Percentiles rank a stretch among this genome's conserved stretches.
phyloP scores from a whole-genome alignment of 2,888 invertebrate species.

The Apodemia hepburni region DNA sequence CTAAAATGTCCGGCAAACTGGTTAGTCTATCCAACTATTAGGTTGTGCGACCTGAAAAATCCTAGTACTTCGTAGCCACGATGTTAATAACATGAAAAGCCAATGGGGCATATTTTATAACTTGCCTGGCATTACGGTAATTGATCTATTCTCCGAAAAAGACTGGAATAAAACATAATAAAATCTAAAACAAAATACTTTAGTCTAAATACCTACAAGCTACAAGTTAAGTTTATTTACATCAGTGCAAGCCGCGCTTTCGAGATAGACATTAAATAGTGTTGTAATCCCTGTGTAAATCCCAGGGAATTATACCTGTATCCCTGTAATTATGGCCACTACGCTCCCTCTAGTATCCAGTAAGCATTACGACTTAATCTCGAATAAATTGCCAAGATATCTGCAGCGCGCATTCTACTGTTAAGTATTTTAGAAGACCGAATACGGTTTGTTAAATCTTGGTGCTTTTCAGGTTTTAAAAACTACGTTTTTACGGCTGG shows the following conservation, averaged over 20 bases:
- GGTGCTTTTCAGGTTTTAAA: background rate
- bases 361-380: conserved; percentile 66
- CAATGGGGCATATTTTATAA: too few species aligned
- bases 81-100: too few species aligned
- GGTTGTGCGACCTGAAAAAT: too few species aligned
- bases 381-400: conserved; percentile 57
- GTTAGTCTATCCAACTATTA: too few species aligned
- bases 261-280: conserved; percentile 31
- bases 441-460: conserved; percentile 8
- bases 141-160: too few species aligned
- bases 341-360: conserved; percentile 43
- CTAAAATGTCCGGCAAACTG: too few species aligned
- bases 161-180: background rate
- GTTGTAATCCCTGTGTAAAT: conserved; percentile 30
- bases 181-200: background rate
- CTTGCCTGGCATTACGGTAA: too few species aligned
- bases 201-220: background rate
- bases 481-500: background rate
- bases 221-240: conserved; percentile 1
- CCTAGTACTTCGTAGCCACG: too few species aligned
- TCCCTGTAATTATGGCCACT: conserved; percentile 35
- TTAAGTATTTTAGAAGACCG: conserved; percentile 16
- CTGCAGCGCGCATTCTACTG: conserved; percentile 32
- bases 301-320: conserved; percentile 30
- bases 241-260: conserved; percentile 20